Percentiles rank a stretch among this genome's conserved stretches.
phyloP scores from a whole-genome alignment of 2,888 invertebrate species.

The Ophion ventricosus region DNA sequence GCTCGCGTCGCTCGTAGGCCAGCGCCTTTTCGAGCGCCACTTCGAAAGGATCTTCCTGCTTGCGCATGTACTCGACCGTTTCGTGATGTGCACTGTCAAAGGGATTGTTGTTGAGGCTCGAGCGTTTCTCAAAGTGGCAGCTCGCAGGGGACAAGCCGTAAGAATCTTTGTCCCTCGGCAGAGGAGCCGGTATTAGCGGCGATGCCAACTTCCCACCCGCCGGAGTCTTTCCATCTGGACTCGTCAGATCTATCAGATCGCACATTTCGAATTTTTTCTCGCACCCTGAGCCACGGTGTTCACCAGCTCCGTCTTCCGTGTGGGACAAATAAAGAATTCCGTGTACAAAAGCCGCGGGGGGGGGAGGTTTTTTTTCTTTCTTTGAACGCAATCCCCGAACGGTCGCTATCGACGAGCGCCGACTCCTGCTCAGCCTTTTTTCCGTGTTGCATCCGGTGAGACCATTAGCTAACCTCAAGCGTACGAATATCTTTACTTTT shows the following conservation, averaged over 20 bases:
- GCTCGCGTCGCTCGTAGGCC: conserved; percentile 33
- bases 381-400: neutral
- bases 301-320: neutral
- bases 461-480: neutral
- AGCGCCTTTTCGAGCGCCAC: conserved; percentile 74
- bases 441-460: neutral
- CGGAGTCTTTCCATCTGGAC: conserved; percentile 71
- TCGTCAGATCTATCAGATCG: conserved; percentile 78
- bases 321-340: neutral
- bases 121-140: conserved; percentile 65
- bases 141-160: neutral
- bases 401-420: conserved; percentile 9
- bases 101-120: conserved; percentile 78
- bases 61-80: conserved; percentile 76
- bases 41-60: conserved; percentile 80
- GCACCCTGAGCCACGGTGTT: neutral
- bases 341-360: neutral
- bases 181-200: conserved; percentile 76
- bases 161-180: conserved; percentile 23
- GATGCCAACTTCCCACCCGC: conserved; percentile 73
- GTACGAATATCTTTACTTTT: neutral
- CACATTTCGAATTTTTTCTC: conserved; percentile 70
- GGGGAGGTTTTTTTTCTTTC: neutral
- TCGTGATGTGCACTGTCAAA: conserved; percentile 77
- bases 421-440: neutral